Base-by-base conservation (phyloP, 2,797 vertebrate genomes). In the Syndactyla subalaris region DNA sequence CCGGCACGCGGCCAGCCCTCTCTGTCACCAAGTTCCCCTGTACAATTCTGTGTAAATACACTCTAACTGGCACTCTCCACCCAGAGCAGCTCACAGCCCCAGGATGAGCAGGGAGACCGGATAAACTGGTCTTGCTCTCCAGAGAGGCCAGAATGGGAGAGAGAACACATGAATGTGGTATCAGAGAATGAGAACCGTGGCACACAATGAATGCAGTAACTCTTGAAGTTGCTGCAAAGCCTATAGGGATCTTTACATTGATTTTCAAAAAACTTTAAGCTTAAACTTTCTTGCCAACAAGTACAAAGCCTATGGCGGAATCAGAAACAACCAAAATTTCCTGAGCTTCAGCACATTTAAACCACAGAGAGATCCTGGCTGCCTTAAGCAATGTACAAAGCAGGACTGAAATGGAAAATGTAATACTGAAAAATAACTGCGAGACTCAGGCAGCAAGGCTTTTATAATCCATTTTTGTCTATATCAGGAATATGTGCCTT, bases 401-500 rank as follows among this genome's bases (percentile, higher is more conserved):
- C 51, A 73, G 85, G 65, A 83, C 46, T 75, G 55, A 90, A 88
- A 80, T 74, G 77, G 85, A 93, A 93, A 95, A 74, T 70, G n/a
- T 65, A 92, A 63, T 72, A 45, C 66, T 83, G 52, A 93, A 92
- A 95, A 95, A 94, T 88, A 85, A 81, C 58, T 57, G 26, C 6
- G 0, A 89, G 80, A 32, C 77, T 81, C 48, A 38, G 43, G 78
- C 82, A 92, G 91, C 61, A 94, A 68, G 63, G 34, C 45, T 85
- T 89, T 67, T 84, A 55, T 90, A 93, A 59, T 83, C 93, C 8
- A 1, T 59, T 76, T 89, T 92, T 94, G 88, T 87, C 55, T 76
- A 7, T 85, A 86, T 95, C 78, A 79, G 85, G 72, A 93, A 66
- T 92, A 71, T 92, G 18, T 81, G 89, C 70, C 63, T 95, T 96